Conservation (phyloP, 2,113 vertebrate species). For the Centropristis striata region DNA sequence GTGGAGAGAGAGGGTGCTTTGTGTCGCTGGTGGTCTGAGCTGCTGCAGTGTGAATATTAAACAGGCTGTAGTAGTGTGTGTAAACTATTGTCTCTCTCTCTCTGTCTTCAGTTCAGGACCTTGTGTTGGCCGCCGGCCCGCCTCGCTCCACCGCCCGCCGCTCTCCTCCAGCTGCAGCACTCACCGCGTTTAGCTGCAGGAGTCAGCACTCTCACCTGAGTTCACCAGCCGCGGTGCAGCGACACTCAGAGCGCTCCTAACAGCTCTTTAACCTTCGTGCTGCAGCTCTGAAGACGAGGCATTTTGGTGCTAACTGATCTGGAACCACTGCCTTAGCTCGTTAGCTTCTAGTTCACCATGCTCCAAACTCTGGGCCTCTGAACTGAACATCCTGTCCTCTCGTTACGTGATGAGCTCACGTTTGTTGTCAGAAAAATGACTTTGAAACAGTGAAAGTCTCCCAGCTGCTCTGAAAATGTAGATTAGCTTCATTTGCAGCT, state of each 20-base stretch:
- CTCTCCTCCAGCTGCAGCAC: conserved; percentile 17
- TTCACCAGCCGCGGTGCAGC: not conserved
- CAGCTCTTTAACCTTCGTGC: not conserved
- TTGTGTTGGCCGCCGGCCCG: conserved; percentile 34
- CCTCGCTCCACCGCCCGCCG: conserved; percentile 16
- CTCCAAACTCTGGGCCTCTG: not conserved
- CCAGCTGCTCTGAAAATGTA: conserved; percentile 51
- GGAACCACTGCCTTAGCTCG: not conserved
- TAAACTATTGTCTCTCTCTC: conserved; percentile 64
- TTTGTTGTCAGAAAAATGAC: not conserved
- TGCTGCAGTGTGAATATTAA: conserved; percentile 65
- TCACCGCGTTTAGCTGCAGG: not conserved
- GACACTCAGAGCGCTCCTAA: not conserved
- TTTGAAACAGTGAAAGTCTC: not conserved
- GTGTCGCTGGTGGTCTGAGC: conserved; percentile 50
- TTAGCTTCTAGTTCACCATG: not conserved
- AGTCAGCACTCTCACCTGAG: not conserved
- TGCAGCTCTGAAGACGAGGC: not conserved
- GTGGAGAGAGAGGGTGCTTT: conserved; percentile 56
- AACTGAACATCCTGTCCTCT: not conserved
- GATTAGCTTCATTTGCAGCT: conserved; percentile 6
- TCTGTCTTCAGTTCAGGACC: conserved; percentile 41
- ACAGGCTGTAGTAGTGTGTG: conserved; percentile 49
- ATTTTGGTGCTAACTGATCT: not conserved
- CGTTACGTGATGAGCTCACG: not conserved